phyloP scores from a whole-genome alignment of 2,797 vertebrate genomes.

The Crax fasciolata region DNA sequence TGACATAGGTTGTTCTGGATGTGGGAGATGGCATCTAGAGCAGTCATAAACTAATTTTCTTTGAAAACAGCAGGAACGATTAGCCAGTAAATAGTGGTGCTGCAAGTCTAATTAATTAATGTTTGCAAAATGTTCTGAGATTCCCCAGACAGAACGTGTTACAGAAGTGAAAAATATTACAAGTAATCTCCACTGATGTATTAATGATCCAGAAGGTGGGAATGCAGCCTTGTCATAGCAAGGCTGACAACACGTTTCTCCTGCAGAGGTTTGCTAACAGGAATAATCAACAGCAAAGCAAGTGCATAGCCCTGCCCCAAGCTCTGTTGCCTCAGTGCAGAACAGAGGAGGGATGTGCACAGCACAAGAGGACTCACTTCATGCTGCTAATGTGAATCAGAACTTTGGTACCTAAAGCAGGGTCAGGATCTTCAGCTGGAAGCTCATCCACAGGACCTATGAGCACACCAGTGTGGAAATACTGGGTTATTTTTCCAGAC shows the following conservation, averaged over 20 bases:
- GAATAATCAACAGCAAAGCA: neutral
- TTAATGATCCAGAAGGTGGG: neutral
- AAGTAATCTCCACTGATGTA: neutral
- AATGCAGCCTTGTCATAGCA: neutral
- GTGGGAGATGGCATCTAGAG: neutral
- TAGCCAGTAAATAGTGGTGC: constrained; percentile 11
- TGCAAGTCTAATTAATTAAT: constrained; percentile 44
- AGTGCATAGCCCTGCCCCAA: neutral
- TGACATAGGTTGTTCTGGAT: neutral
- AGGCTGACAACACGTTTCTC: neutral
- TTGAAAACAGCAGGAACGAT: neutral
- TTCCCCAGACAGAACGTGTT: constrained; percentile 5
- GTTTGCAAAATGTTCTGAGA: constrained; percentile 56
- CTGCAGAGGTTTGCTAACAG: neutral
- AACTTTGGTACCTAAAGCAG: neutral
- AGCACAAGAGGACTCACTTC: neutral
- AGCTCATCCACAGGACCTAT: neutral
- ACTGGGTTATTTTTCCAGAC: neutral
- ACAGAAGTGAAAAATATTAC: constrained; percentile 43
- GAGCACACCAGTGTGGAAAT: neutral
- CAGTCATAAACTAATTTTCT: neutral
- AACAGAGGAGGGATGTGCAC: neutral
- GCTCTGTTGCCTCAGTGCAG: neutral
- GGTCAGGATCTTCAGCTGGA: neutral
- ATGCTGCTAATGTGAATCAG: rapidly evolving